Conservation (phyloP, 2,113 vertebrate genomes). For the Grantiella picta region DNA sequence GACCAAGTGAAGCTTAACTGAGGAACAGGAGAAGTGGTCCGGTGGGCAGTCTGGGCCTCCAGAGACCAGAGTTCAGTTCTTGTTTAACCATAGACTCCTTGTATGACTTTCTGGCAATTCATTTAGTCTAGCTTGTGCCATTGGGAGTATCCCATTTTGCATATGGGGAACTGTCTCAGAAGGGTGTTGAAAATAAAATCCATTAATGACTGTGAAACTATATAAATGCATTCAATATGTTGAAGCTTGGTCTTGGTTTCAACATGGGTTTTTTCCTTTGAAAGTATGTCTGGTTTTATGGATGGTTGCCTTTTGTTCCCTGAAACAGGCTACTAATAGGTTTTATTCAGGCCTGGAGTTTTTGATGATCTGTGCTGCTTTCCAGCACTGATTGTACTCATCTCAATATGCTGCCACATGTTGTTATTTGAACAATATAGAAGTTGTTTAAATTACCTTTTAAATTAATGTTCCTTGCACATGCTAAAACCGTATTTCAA, state of each 20-base stretch:
- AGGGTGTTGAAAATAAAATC: conserved; percentile 56
- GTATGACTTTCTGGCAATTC: neutral
- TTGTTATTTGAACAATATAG: neutral
- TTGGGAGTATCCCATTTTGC: conserved; percentile 22
- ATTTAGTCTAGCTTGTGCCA: neutral
- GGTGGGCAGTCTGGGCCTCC: neutral
- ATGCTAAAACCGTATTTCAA: neutral
- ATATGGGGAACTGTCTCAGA: conserved; percentile 1
- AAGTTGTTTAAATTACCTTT: neutral
- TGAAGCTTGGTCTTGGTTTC: conserved; percentile 28
- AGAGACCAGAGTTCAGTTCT: neutral
- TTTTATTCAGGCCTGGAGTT: neutral
- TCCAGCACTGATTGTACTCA: neutral
- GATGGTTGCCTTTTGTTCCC: conserved; percentile 41
- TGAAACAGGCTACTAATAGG: neutral
- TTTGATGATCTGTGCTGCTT: neutral
- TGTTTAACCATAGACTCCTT: neutral
- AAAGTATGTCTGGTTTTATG: conserved; percentile 37
- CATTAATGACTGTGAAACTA: conserved; percentile 22
- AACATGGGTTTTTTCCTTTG: neutral
- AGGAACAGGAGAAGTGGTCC: neutral
- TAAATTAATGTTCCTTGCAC: neutral
- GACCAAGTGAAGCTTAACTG: neutral
- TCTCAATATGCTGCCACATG: neutral
- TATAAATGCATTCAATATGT: conserved; percentile 49